phyloP scores from a whole-genome alignment of 2,797 vertebrate genomes.

The Catamblyrhynchus diadema region DNA sequence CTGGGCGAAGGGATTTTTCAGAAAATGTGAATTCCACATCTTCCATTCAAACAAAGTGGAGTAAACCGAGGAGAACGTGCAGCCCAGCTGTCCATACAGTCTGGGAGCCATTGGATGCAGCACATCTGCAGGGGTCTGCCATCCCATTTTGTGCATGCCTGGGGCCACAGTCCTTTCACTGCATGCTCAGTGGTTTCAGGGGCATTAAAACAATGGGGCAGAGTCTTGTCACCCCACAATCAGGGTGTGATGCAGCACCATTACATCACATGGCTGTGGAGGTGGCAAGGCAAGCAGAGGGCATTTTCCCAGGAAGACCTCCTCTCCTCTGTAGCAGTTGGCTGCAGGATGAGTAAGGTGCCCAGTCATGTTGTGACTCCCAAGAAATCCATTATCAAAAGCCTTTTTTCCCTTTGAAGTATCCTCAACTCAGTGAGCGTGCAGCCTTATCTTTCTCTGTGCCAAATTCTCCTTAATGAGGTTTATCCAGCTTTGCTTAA shows the following conservation, averaged over 20 bases:
- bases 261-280: background rate
- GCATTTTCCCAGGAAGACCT: background rate
- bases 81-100: background rate
- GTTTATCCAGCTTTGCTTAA: slow-evolving; percentile 67
- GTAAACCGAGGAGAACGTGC: background rate
- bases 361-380: background rate
- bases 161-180: background rate
- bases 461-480: slow-evolving; percentile 62
- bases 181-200: background rate
- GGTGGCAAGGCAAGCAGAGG: background rate
- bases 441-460: slow-evolving; percentile 10
- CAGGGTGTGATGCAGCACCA: background rate
- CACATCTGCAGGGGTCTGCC: background rate
- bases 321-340: background rate
- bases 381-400: slow-evolving; percentile 14
- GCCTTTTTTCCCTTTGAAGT: background rate
- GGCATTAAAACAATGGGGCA: background rate
- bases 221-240: background rate
- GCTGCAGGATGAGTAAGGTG: background rate
- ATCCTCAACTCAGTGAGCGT: background rate
- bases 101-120: background rate
- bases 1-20: background rate
- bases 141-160: background rate
- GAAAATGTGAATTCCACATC: background rate
- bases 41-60: background rate